Percentiles rank a stretch among this genome's conserved stretches.
Evolutionary conservation across 2,888 invertebrate species (phyloP).

Genomic region (Lysandra bellargus): DNA sequence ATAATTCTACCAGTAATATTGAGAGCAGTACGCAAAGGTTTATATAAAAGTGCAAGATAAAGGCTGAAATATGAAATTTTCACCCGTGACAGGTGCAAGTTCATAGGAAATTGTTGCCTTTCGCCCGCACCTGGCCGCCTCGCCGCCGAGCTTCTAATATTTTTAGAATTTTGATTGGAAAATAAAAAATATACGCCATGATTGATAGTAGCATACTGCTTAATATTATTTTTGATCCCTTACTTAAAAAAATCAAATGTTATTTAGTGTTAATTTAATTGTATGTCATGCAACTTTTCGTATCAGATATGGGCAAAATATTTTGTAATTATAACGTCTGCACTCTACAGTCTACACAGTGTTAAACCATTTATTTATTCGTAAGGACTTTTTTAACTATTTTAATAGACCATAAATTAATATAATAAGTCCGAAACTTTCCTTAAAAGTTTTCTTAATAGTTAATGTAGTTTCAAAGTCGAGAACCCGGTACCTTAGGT

Average conservation of each 20-base stretch:
- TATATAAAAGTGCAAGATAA: conserved; percentile 21
- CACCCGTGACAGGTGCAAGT: conserved; percentile 33
- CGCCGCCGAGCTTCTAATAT: conserved; percentile 1
- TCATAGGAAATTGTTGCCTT: conserved; percentile 37
- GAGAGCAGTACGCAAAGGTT: neutral
- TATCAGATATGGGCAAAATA: neutral
- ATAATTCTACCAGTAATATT: neutral
- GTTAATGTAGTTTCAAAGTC: too few species aligned
- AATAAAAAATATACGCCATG: conserved; percentile 3
- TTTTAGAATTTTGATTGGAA: conserved; percentile 27
- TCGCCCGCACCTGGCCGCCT: conserved; percentile 37
- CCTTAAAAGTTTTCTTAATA: too few species aligned
- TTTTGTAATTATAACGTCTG: neutral
- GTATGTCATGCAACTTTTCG: neutral
- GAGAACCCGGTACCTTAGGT: neutral
- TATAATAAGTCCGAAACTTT: too few species aligned
- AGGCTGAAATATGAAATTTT: conserved; percentile 34
- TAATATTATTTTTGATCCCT: neutral
- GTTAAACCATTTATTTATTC: too few species aligned
- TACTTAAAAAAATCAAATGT: neutral
- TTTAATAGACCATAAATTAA: too few species aligned
- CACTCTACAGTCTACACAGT: too few species aligned
- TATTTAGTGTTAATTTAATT: neutral
- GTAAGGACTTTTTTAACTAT: too few species aligned
- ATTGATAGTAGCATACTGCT: neutral